Evolutionary conservation across 2,113 vertebrate genomes (phyloP), one percentile per base, ranked within the genome.

Genomic region (Hyperopisus bebe): DNA sequence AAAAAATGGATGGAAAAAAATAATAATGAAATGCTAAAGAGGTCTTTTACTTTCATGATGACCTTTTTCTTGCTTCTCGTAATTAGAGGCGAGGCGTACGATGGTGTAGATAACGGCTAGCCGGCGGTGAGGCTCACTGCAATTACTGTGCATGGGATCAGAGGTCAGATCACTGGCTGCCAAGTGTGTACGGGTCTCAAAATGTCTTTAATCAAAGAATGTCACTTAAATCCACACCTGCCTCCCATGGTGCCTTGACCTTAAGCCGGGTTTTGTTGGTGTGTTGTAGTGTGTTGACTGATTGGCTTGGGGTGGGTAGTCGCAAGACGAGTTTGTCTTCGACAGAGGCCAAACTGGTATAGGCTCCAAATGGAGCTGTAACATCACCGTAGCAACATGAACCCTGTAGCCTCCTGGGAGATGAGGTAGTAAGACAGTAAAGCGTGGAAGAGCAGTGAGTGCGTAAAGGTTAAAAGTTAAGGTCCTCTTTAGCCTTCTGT

Each of bases 1-100:
- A 24, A 44, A 83, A 24, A 91, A 50, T 51, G 48, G 77, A 51
- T 77, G 13, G 89, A 51, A 62, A 83, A 91, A 91, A 90, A 31
- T 89, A 91, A 93, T 93, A 91, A 93, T 94, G 66, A 94, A 93
- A 94, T 92, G 91, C 91, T 92, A 92, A 93, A 91, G 90, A 93
- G 91, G 92, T 94, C 27, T 83, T 91, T 89, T 91, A 83, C 50
- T 83, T 88, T 66, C 58, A 66, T 88, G 93, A 94, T 93, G 92
- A 92, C 92, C 90, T 94, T 93, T 94, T 93, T 42, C 80, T 47
- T 93, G 91, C 90, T 90, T 92, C 89, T 88, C 83, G 91, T 93
- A 91, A 93, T 93, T 92, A 92, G 91, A 90, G 82, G 87, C 90
- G 90, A 92, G 88, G 90, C 90, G 90, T 66, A 86, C 90, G 92